These are phyloP conservation scores for Pipa parva DNA, from an alignment of 2,113 vertebrate species.

Conservation along the genomic window DNA sequence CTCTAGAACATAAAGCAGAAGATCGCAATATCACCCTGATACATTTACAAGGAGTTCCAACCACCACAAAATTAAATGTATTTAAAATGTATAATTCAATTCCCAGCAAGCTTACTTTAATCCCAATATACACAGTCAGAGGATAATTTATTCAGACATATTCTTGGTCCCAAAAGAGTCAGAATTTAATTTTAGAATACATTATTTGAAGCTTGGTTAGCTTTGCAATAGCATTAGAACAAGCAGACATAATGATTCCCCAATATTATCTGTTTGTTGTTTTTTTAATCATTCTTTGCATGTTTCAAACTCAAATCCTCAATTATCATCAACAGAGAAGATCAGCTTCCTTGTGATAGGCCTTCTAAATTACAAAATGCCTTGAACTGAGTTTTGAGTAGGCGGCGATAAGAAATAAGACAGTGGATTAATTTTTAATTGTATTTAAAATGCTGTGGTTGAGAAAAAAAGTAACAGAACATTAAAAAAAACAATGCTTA, in stretches of 20 bases:
- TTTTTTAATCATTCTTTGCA: slow-evolving; percentile 16
- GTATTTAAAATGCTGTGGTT: slow-evolving; percentile 7
- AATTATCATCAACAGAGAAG: slow-evolving; percentile 8
- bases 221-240: slow-evolving; percentile 20
- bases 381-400: background rate
- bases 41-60: background rate
- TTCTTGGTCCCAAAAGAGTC: slow-evolving; percentile 23
- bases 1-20: too few species aligned
- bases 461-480: background rate
- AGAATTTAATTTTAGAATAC: slow-evolving; percentile 16
- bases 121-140: slow-evolving; percentile 14
- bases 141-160: slow-evolving; percentile 25
- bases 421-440: slow-evolving; percentile 24
- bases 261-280: slow-evolving; percentile 29
- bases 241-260: slow-evolving; percentile 12
- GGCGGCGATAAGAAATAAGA: slow-evolving; percentile 8
- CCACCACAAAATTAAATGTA: background rate
- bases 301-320: slow-evolving; percentile 27
- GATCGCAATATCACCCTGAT: background rate
- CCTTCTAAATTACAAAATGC: slow-evolving; percentile 10
- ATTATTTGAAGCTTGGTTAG: slow-evolving; percentile 32
- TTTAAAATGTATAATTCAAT: slow-evolving; percentile 15
- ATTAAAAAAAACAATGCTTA: background rate
- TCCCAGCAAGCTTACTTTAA: slow-evolving; percentile 15
- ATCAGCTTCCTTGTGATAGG: slow-evolving; percentile 25